Evolutionary conservation across 2,888 invertebrate species (phyloP), one percentile per base, ranked within the genome.

Genomic region (Xylota segnis): DNA sequence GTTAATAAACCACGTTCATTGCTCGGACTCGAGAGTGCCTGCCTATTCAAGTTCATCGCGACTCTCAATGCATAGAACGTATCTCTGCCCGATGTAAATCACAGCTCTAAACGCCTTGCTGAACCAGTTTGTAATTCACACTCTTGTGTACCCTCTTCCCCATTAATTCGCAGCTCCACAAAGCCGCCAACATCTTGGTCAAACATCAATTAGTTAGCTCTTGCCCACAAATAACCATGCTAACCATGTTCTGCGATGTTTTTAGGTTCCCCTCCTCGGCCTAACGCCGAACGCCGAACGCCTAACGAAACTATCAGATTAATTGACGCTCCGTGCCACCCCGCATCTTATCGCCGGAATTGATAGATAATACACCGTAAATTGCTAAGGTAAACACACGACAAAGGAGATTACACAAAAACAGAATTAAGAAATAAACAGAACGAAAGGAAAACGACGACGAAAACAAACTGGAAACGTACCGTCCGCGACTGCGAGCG

Each of bases 381-480:
- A 84, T 18, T 45, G 14, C n/a, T 18, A 71, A 75, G 75, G 81
- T 86, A 82, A 72, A 86, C 56, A 77, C 5, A 40, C 32, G 45
- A 76, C 66, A 76, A 76, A 68, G 43, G 56, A 63, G 65, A 75
- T 71, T 58, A 71, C 37, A 79, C 58, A 43, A 75, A 71, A 77
- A 37, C 16, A 37, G 18, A 82, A 61, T 71, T 56, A 47, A 68
- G 45, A 76, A 75, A 81, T 66, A 81, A 76, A 76, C 71, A 71
- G n/a, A 82, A 76, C 61, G 76, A 86, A 82, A 76, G 76, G 76
- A 86, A 77, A 86, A 61, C 71, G 18, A 16, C 59, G 52, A 74
- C n/a, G n/a, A 37, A 47, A 68, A 61, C 47, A 66, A 50, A 66
- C 61, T 71, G 50, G 29, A 32, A 58, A 18, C 58, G 16, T 32